Evolutionary conservation across 53 echinoderm and acorn worm species (phyloP).

Genomic region (Pentamera pediparva): DNA sequence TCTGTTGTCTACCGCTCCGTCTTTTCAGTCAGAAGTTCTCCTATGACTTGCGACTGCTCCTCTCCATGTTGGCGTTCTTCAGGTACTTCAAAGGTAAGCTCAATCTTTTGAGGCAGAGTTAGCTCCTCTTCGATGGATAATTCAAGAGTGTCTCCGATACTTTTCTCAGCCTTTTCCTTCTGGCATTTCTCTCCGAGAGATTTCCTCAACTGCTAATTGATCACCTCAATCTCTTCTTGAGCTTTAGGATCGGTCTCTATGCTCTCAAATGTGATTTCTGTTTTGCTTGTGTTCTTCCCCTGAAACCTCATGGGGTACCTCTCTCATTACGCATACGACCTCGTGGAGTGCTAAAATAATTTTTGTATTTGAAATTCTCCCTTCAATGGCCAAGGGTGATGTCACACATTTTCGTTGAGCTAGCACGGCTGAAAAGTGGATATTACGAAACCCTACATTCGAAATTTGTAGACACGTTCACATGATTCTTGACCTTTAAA

Average conservation of each 20-base stretch:
- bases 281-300: too few relatives aligned
- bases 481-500: too few relatives aligned
- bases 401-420: too few relatives aligned
- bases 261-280: too few relatives aligned
- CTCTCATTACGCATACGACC: too few relatives aligned
- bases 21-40: conserved; percentile 22
- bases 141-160: conserved; percentile 12
- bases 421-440: too few relatives aligned
- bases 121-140: not conserved
- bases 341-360: too few relatives aligned
- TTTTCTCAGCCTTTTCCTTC: not conserved
- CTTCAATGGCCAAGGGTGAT: too few relatives aligned
- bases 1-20: not conserved
- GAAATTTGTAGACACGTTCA: too few relatives aligned
- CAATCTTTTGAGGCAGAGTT: not conserved
- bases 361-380: too few relatives aligned
- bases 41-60: not conserved
- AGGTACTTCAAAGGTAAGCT: conserved; percentile 1
- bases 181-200: conserved; percentile 3
- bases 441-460: too few relatives aligned
- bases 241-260: conserved; percentile 3
- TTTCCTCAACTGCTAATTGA: conserved; percentile 32
- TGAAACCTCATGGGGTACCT: too few relatives aligned
- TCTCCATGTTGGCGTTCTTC: conserved; percentile 3
- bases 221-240: conserved; percentile 39